Percentiles rank a stretch among this genome's conserved stretches.
Evolutionary conservation across 2,113 vertebrate species (phyloP).

Genomic region (Anoplopoma fimbria): DNA sequence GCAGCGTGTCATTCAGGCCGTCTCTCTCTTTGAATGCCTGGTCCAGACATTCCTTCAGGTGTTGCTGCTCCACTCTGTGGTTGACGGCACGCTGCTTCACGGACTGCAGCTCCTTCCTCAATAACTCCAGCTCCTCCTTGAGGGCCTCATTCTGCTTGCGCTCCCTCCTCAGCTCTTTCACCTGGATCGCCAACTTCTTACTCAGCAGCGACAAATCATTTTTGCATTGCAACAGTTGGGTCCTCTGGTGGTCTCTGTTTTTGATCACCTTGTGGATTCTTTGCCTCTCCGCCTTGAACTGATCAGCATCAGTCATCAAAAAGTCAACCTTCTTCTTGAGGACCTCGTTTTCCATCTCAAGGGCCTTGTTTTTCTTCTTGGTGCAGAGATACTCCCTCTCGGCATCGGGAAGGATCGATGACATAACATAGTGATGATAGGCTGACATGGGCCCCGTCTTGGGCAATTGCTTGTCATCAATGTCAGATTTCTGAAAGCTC

Average conservation of each 20-base stretch:
- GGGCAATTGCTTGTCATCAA: not conserved
- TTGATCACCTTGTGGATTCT: not conserved
- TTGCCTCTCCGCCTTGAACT: not conserved
- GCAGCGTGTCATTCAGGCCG: not conserved
- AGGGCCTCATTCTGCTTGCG: not conserved
- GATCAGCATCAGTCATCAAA: not conserved
- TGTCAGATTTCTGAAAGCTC: not conserved
- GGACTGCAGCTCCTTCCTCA: constrained; percentile 1
- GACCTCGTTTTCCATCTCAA: not conserved
- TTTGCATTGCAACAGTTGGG: not conserved
- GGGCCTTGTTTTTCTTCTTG: not conserved
- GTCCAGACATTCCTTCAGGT: constrained; percentile 10
- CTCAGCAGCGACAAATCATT: not conserved
- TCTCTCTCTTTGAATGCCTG: not conserved
- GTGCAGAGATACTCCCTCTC: not conserved
- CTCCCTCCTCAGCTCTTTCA: not conserved
- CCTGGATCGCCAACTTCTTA: not conserved
- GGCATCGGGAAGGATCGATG: not conserved
- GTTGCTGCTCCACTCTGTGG: constrained; percentile 1
- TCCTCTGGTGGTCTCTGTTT: not conserved
- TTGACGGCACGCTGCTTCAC: not conserved
- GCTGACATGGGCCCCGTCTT: no score
- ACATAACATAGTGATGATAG: not conserved
- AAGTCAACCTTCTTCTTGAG: not conserved
- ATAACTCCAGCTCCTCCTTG: not conserved